Evolutionary conservation across 2,113 vertebrate genomes (phyloP).

Genomic region (Halichoerus grypus): DNA sequence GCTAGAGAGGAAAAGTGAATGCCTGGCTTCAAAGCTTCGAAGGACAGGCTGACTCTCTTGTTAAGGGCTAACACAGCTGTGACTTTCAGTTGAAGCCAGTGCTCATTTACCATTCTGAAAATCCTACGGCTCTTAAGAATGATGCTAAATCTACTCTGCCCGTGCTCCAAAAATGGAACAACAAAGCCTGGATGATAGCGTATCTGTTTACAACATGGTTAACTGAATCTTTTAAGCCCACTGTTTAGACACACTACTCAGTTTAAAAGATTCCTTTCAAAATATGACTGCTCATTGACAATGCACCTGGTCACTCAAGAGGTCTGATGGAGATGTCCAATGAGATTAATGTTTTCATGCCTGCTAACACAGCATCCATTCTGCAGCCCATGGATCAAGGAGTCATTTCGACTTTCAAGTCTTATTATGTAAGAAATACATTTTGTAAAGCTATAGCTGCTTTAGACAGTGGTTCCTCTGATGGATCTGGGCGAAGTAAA

Average conservation of each 20-base stretch:
- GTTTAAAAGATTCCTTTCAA: background rate
- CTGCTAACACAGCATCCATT: background rate
- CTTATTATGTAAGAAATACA: background rate
- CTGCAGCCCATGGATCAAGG: background rate
- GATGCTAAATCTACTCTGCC: background rate
- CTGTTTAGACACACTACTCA: background rate
- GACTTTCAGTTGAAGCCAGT: background rate
- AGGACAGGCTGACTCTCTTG: background rate
- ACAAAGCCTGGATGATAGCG: background rate
- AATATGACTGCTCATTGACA: background rate
- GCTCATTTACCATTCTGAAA: background rate
- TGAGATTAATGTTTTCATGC: background rate
- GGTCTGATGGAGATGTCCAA: background rate
- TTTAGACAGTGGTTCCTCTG: background rate
- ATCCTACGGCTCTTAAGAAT: background rate
- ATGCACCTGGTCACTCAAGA: background rate
- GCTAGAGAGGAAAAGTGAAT: background rate
- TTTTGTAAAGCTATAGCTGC: background rate
- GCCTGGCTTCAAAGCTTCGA: background rate
- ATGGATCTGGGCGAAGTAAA: background rate
- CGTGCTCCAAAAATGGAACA: background rate
- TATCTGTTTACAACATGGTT: background rate
- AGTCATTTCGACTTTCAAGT: background rate
- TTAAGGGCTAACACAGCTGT: background rate
- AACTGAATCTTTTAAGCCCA: background rate